Conservation (phyloP, 2,888 invertebrate genomes). For the Monoplex corrugatus region DNA sequence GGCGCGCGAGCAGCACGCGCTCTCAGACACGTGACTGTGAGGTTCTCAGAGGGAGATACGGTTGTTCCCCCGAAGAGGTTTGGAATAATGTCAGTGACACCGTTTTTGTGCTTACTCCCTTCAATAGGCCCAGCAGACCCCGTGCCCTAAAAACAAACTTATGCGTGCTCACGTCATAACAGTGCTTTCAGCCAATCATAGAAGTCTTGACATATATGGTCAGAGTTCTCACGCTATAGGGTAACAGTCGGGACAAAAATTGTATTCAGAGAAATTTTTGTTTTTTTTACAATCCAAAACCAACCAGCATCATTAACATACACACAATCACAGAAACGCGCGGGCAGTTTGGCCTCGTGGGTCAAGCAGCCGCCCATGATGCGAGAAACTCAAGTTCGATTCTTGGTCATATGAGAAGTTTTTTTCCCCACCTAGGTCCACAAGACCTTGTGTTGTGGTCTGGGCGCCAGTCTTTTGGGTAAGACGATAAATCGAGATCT, state of each 20-base stretch:
- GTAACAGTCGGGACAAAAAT: neutral
- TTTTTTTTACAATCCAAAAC: neutral
- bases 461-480: too few relatives aligned
- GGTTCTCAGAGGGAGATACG: neutral
- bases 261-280: neutral
- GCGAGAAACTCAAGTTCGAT: too few relatives aligned
- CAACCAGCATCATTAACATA: too few relatives aligned
- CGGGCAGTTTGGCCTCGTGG: too few relatives aligned
- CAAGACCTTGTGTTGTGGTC: too few relatives aligned
- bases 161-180: neutral
- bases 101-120: neutral
- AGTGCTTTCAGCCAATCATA: neutral
- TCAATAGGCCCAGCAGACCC: neutral
- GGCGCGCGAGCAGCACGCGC: conserved; percentile 8
- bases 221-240: neutral
- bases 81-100: neutral
- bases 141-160: conserved; percentile 13
- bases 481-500: too few relatives aligned
- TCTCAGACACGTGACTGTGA: neutral
- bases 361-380: too few relatives aligned
- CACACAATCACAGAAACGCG: too few relatives aligned
- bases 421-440: too few relatives aligned
- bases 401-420: too few relatives aligned
- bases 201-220: neutral
- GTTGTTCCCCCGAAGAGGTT: neutral